Base-by-base conservation (phyloP, 1,140 invertebrate species). In the Hyles euphorbiae region DNA sequence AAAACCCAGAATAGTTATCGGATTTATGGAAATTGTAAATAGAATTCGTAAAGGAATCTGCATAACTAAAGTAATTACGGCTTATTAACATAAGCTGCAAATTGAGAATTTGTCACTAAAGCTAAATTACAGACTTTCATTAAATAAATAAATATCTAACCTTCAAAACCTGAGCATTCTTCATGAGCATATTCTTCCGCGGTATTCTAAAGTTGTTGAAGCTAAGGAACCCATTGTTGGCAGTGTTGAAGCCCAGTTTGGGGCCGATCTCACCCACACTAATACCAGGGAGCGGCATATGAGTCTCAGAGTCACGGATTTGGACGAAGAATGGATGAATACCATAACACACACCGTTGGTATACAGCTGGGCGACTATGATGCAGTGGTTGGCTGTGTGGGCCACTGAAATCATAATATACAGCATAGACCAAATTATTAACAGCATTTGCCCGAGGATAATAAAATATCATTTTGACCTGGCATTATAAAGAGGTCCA, bases 261-360 rank as follows among this genome's bases (percentile, higher is more conserved):
- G 94, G 93, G 2, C 97, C 97, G 70, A 98, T 98, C 89, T 98
- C 97, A 7, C 97, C 97, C 56, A 98, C 93, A 74, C 93, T 94
- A 51, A 98, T 94, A 32, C 97, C 97, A 56, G 92, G 92, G 63
- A 98, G 66, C 0, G 96, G 96, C 75, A 92, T 84, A 76, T 98
- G 96, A 0, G 95, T 96, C 36, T 97, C 92, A 64, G 94, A 91
- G 74, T 97, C 94, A 65, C 97, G 90, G 22, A 98, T 88, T 83
- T 97, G 96, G 2, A 98, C 96, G 67, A 98, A 92, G 76, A 98
- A 98, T 0, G 95, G 93, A 81, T 98, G 97, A 61, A 97, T 93
- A 1, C 97, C 97, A 78, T 94, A 91, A 75, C 94, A 94, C 77
- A 93, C 89, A 1, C 95, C 96, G 74, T 95, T 90, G 0, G 94